Base-by-base conservation (phyloP, 2,113 vertebrate genomes). In the Neogobius melanostomus region DNA sequence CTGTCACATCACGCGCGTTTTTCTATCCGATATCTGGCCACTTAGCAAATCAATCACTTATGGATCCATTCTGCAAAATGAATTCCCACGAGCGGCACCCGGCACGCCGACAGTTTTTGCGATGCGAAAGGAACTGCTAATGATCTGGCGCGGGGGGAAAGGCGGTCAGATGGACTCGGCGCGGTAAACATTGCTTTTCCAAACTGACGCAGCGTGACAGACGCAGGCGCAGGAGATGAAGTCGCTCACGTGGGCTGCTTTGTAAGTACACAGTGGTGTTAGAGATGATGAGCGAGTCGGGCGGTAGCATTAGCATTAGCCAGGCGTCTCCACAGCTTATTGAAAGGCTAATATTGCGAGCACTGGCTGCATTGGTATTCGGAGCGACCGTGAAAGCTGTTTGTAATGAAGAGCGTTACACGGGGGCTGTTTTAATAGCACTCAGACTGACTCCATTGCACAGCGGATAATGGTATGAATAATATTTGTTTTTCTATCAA, bases 41-140 rank as follows among this genome's bases (percentile, higher is more conserved):
- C 28, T 28, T 62, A 57, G 65, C 75, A 74, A 67, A 83, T 82
- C 83, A 79, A 83, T 82, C 68, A 74, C 9, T 47, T 74, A 69
- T 69, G 73, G 76, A 80, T 69, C 59, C 42, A 66, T 82, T 82
- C 66, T 66, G 60, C 51, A 50, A 56, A 74, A 75, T 66, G 61
- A 49, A 75, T 66, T 68, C 69, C 56, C 61, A 6, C 21, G 68
- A 57, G 53, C 3, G 14, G 43, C 69, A 36, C 36, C 11, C 52
- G 17, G 6, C 15, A 45, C 16, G 15, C 63, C 5, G 57, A 52
- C 64, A 14, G 44, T 52, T 64, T 65, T 57, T 64, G 68, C 36
- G 61, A 77, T 53, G 74, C 75, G 68, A 7, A 28, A 45, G 11
- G 68, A 79, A 74, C 53, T 61, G 71, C 51, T 45, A 56, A 48